phyloP scores from a whole-genome alignment of 2,797 vertebrate genomes.

The Molossus alvarezi region DNA sequence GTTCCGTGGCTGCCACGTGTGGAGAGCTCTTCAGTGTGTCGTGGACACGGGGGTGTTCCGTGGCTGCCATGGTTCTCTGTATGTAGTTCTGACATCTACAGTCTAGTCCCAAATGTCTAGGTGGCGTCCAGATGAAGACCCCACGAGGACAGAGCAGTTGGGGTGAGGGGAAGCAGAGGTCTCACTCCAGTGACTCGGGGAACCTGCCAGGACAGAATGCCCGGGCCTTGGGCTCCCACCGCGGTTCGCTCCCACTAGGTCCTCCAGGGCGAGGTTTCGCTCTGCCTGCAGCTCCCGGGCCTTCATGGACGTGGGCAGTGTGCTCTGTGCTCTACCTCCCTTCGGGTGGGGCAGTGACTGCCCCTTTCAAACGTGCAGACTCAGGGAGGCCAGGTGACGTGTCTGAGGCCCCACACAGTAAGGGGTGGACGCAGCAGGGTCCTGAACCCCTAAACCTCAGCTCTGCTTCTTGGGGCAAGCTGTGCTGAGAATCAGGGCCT shows the following conservation, averaged over 20 bases:
- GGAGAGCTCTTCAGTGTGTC: accelerated
- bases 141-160: too few relatives aligned
- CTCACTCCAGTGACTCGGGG: background rate
- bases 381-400: accelerated
- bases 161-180: too few relatives aligned
- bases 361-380: background rate
- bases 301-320: accelerated
- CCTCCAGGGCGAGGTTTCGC: accelerated
- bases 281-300: accelerated
- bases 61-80: background rate
- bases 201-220: accelerated
- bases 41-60: accelerated
- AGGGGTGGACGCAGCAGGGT: accelerated
- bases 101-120: background rate
- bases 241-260: accelerated
- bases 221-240: background rate
- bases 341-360: accelerated
- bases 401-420: background rate
- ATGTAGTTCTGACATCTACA: background rate
- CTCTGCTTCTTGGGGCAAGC: background rate
- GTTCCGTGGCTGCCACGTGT: accelerated
- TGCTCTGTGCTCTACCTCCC: accelerated
- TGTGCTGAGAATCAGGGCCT: too few relatives aligned
- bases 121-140: accelerated
- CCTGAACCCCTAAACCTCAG: background rate